A percentile compares a stretch with the other conserved stretches of the same genome.
These are phyloP conservation scores for Malurus elegans DNA, from an alignment of 2,113 vertebrate species.

Conservation along the genomic window DNA sequence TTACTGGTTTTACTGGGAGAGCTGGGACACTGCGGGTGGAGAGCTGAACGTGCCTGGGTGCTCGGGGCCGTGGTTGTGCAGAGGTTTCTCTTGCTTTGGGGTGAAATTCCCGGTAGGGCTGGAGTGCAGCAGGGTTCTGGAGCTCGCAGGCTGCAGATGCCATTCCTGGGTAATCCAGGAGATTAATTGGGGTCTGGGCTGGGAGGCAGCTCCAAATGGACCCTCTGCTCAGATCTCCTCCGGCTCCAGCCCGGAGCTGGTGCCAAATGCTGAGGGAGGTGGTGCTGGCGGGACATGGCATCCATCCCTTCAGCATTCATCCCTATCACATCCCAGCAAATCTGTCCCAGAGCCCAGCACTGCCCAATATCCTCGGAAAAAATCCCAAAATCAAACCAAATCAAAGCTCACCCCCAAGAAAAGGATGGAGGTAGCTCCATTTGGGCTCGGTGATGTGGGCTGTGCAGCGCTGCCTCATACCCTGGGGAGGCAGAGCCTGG, in stretches of 20 bases:
- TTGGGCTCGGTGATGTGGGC: neutral
- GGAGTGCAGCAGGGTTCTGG: neutral
- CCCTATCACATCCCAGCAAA: neutral
- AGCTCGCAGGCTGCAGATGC: constrained; percentile 15
- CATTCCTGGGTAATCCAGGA: constrained; percentile 63
- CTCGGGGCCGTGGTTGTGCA: neutral
- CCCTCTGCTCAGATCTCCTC: constrained; percentile 14
- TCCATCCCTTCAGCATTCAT: neutral
- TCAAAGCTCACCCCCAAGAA: neutral
- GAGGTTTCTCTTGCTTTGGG: neutral
- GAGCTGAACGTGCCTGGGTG: accelerated
- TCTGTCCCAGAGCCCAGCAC: neutral
- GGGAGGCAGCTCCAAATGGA: constrained; percentile 24
- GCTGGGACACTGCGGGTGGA: neutral
- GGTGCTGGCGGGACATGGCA: neutral
- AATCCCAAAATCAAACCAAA: neutral
- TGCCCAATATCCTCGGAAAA: accelerated
- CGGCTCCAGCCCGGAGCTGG: neutral
- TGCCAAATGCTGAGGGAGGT: neutral
- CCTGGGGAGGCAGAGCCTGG: neutral
- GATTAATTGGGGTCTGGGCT: constrained; percentile 62
- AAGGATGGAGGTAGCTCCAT: neutral
- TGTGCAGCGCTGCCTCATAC: neutral
- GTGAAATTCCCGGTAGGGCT: neutral
- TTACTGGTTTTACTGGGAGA: neutral